phyloP scores from a whole-genome alignment of 2,888 invertebrate genomes.

The Pammene fasciana region DNA sequence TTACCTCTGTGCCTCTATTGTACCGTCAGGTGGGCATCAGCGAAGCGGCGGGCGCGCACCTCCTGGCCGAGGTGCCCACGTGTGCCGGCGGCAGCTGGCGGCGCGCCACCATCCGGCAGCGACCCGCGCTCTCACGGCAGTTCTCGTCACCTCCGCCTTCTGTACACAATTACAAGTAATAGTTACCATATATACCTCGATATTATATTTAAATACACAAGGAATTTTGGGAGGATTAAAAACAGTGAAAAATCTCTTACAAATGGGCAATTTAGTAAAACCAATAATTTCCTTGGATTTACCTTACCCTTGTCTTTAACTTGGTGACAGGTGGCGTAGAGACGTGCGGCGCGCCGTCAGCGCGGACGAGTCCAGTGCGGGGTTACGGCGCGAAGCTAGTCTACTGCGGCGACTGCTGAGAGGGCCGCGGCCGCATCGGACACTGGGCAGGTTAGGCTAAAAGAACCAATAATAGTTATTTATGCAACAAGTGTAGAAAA shows the following conservation, averaged over 20 bases:
- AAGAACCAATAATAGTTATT: no score
- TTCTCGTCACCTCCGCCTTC: conserved; percentile 72
- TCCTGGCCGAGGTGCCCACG: conserved; percentile 70
- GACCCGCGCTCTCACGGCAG: conserved; percentile 65
- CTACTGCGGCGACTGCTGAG: conserved; percentile 61
- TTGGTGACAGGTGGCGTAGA: conserved; percentile 59
- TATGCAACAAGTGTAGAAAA: no score
- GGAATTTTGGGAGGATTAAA: no score
- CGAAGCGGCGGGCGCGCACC: conserved; percentile 72
- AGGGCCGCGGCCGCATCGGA: conserved; percentile 58
- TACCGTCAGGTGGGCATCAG: conserved; percentile 62
- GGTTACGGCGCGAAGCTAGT: conserved; percentile 66
- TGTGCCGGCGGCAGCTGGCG: conserved; percentile 74
- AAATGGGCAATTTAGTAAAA: background rate
- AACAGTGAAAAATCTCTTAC: background rate
- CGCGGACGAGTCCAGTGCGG: conserved; percentile 67
- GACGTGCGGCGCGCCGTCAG: conserved; percentile 74
- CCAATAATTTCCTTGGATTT: background rate
- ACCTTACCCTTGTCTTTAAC: no score
- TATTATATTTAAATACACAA: no score
- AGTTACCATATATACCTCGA: background rate
- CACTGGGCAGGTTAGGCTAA: conserved; percentile 61
- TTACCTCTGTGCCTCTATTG: background rate
- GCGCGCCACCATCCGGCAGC: conserved; percentile 52
- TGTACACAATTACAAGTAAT: conserved; percentile 59